These are phyloP conservation scores for Hippopotamus amphibius DNA, from an alignment of 2,113 vertebrate species.

Conservation along the genomic window DNA sequence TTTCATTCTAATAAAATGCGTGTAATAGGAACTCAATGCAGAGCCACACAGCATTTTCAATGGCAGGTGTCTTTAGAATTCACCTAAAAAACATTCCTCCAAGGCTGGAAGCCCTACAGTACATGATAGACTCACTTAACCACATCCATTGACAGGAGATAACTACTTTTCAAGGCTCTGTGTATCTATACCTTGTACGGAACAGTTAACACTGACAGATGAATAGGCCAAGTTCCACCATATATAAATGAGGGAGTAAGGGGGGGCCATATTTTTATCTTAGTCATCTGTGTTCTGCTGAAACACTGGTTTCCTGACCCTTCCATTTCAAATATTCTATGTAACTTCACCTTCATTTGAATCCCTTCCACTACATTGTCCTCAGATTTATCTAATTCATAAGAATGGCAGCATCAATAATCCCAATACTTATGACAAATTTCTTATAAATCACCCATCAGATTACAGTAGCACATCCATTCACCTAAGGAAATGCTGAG, in stretches of 20 bases:
- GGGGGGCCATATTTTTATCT: background rate
- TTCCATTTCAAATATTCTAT: background rate
- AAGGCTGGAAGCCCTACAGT: background rate
- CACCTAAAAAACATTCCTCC: background rate
- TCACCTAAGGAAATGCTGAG: background rate
- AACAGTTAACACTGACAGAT: background rate
- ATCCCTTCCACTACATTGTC: background rate
- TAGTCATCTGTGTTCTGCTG: background rate
- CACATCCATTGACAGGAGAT: background rate
- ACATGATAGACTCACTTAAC: background rate
- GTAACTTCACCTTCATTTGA: background rate
- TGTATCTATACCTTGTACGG: background rate
- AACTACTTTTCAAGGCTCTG: background rate
- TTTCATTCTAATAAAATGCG: slow-evolving; percentile 6
- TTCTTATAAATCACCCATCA: background rate
- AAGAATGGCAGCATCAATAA: slow-evolving; percentile 8
- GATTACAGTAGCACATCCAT: background rate
- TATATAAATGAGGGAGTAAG: background rate
- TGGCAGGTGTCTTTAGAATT: background rate
- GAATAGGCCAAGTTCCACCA: background rate
- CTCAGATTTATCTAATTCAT: background rate
- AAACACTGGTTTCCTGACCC: background rate
- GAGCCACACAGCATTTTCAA: background rate
- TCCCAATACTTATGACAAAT: slow-evolving; percentile 9
- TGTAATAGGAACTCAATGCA: background rate